Conservation (phyloP, 2,113 vertebrate species). For the Xiphorhynchus elegans region DNA sequence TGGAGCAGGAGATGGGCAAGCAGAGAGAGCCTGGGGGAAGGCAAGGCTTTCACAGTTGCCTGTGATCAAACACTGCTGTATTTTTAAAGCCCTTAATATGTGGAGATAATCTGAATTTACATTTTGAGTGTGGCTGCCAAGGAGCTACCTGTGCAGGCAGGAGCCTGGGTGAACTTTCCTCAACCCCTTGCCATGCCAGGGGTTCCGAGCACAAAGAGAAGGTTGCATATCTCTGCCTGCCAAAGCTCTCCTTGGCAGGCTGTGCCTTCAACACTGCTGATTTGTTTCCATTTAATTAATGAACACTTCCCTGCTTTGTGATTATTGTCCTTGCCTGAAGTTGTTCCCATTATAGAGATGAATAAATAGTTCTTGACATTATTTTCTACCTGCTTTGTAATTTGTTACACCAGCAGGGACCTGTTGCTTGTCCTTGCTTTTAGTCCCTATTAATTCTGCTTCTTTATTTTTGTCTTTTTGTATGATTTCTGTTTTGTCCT, state of each 20-base stretch:
- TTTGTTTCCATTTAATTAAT: constrained; percentile 56
- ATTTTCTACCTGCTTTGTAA: constrained; percentile 22
- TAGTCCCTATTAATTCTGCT: not conserved
- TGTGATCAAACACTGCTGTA: fast-evolving
- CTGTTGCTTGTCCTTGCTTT: constrained; percentile 25
- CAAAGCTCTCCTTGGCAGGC: constrained; percentile 40
- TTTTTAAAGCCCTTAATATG: not conserved
- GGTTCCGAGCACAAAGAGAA: not conserved
- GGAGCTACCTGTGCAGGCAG: not conserved
- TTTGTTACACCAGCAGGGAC: constrained; percentile 10
- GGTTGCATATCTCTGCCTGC: not conserved
- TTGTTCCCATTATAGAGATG: constrained; percentile 40
- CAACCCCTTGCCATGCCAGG: not conserved
- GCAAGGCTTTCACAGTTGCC: not conserved
- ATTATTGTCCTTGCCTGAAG: constrained; percentile 52
- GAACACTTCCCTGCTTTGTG: constrained; percentile 26
- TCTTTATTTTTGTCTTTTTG: not conserved
- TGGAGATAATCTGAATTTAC: not conserved
- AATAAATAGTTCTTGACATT: constrained; percentile 36
- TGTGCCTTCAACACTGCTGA: not conserved
- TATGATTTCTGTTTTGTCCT: not conserved
- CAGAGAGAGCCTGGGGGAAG: not conserved
- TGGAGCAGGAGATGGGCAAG: not conserved
- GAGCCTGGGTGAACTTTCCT: not conserved
- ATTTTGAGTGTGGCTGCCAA: not conserved